These are phyloP conservation scores for Pardosa pseudoannulata DNA, from an alignment of 2,888 invertebrate genomes.

Conservation along the genomic window DNA sequence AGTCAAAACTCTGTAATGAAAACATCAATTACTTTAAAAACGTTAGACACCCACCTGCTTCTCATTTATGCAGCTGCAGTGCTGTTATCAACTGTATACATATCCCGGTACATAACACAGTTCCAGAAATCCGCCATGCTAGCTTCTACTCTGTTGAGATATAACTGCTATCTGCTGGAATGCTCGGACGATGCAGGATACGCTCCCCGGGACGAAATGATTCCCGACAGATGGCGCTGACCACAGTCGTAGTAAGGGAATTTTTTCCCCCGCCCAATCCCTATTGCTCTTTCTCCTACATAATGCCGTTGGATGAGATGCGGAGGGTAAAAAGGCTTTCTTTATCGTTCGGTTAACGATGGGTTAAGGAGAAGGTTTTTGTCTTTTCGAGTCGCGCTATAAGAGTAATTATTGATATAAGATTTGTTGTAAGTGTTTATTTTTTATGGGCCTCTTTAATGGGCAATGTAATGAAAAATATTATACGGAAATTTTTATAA, in stretches of 20 bases:
- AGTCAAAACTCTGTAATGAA: too few relatives aligned
- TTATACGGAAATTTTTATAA: not conserved
- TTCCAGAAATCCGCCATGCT: not conserved
- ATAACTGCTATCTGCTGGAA: not conserved
- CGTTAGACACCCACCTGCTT: not conserved
- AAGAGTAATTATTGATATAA: conserved; percentile 17
- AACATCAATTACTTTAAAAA: not conserved
- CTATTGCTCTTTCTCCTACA: not conserved
- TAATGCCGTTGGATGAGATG: not conserved
- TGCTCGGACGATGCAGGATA: not conserved
- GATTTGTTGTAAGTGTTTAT: conserved; percentile 1
- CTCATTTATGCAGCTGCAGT: not conserved
- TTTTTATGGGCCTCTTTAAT: not conserved
- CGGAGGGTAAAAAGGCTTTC: not conserved
- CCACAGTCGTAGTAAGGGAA: not conserved
- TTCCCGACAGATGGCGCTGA: not conserved
- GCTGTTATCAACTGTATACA: not conserved
- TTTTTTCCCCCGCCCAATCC: not conserved
- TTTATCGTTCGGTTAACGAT: conserved; percentile 15
- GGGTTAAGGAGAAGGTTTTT: conserved; percentile 9
- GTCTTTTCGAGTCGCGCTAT: not conserved
- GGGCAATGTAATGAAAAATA: not conserved
- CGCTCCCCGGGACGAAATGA: not conserved
- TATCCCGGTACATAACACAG: not conserved
- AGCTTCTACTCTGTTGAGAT: not conserved